Conservation (phyloP, 2,888 invertebrate species). For the Halictus quadricinctus region DNA sequence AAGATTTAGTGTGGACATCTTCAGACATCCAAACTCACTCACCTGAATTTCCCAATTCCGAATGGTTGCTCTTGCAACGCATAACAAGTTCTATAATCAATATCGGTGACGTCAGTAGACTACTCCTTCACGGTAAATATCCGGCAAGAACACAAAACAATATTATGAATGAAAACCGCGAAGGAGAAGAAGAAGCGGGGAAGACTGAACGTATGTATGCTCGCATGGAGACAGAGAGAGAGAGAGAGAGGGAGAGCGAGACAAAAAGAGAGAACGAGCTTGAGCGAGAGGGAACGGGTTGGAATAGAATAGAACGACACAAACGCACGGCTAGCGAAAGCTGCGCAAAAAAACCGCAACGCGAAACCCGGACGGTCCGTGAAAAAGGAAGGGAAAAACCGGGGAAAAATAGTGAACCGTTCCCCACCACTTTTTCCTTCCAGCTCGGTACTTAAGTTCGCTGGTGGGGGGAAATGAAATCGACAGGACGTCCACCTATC, state of each 20-base stretch:
- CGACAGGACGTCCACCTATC: slow-evolving; percentile 81
- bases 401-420: slow-evolving; percentile 73
- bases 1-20: not conserved
- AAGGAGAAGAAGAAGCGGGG: slow-evolving; percentile 14
- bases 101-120: not conserved
- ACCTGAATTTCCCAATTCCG: not conserved
- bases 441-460: slow-evolving; percentile 28
- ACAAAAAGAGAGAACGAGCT: slow-evolving; percentile 24
- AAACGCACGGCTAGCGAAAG: slow-evolving; percentile 70
- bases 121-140: not conserved
- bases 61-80: not conserved
- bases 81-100: not conserved
- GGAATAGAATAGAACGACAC: slow-evolving; percentile 48
- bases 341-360: slow-evolving; percentile 72
- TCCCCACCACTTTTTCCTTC: slow-evolving; percentile 48
- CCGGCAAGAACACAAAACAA: not conserved
- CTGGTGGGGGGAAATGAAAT: slow-evolving; percentile 75
- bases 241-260: not conserved
- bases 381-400: slow-evolving; percentile 67
- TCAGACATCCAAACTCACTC: not conserved
- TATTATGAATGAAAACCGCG: not conserved
- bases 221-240: slow-evolving; percentile 20
- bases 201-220: slow-evolving; percentile 21
- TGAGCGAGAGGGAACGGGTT: slow-evolving; percentile 29
- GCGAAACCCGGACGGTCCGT: slow-evolving; percentile 69